Conservation (phyloP, 2,113 vertebrate species). For the Ardeotis arabs region DNA sequence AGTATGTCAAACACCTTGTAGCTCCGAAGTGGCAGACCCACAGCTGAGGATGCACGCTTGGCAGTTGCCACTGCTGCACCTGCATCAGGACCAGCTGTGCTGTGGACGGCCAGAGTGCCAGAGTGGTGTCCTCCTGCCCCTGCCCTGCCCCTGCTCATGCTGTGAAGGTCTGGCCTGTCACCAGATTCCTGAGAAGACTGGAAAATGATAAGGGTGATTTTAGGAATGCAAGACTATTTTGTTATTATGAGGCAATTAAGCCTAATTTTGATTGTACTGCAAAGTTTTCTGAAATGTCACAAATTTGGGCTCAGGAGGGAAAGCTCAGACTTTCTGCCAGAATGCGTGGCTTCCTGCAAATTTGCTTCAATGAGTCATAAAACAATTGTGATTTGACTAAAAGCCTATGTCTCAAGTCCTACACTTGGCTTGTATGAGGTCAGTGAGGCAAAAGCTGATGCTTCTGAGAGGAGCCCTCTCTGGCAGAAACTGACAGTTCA, state of each 20-base stretch:
- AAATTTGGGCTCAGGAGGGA: neutral
- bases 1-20: neutral
- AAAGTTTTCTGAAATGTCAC: slow-evolving; percentile 28
- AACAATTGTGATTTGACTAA: neutral
- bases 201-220: neutral
- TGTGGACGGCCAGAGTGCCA: rapidly evolving
- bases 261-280: neutral
- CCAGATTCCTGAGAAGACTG: neutral
- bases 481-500: neutral
- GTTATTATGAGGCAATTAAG: neutral
- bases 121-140: neutral
- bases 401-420: neutral
- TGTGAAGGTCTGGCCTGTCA: neutral
- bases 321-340: slow-evolving; percentile 12
- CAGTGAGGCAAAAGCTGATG: neutral
- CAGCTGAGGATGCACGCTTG: rapidly evolving
- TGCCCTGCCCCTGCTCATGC: rapidly evolving
- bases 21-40: neutral
- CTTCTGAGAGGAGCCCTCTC: neutral
- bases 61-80: neutral
- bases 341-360: neutral
- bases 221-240: neutral
- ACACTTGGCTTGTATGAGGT: neutral
- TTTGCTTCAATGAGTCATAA: slow-evolving; percentile 7
- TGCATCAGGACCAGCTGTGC: rapidly evolving